phyloP scores from a whole-genome alignment of 1,140 invertebrate species.

The Helicorthomorpha holstii region DNA sequence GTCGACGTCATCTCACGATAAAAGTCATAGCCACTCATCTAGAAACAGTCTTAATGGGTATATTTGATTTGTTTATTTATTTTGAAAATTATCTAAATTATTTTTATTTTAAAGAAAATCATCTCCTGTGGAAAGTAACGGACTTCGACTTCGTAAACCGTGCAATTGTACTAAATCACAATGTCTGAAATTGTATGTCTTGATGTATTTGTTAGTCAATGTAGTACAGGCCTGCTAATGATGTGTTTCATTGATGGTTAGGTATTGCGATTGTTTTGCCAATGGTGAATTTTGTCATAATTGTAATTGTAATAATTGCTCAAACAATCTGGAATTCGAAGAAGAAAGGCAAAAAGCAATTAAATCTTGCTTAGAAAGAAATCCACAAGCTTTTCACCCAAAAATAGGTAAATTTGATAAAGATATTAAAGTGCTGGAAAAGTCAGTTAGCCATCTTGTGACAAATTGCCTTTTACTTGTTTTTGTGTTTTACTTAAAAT shows the following conservation, averaged over 20 bases:
- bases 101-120: background rate
- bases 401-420: conserved; percentile 99
- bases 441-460: conserved; percentile 21
- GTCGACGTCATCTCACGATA: too few relatives aligned
- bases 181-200: conserved; percentile 79
- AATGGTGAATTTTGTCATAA: conserved; percentile 98
- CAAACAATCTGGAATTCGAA: conserved; percentile 91
- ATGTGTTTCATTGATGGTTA: conserved; percentile 18
- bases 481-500: conserved; percentile 6
- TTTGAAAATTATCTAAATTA: background rate
- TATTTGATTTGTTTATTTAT: too few relatives aligned
- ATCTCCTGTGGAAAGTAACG: conserved; percentile 39
- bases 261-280: conserved; percentile 98
- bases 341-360: conserved; percentile 87
- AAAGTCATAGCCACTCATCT: too few relatives aligned
- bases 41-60: too few relatives aligned
- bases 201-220: background rate
- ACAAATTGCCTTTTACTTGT: background rate
- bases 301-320: conserved; percentile 97
- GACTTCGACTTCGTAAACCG: conserved; percentile 67
- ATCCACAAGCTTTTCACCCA: conserved; percentile 88
- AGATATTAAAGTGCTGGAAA: too few relatives aligned
- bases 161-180: conserved; percentile 99
- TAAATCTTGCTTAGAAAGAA: conserved; percentile 77
- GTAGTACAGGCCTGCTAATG: background rate